These are phyloP conservation scores for Microcebus lehilahytsara DNA, from an alignment of 2,113 vertebrate species.

Conservation along the genomic window DNA sequence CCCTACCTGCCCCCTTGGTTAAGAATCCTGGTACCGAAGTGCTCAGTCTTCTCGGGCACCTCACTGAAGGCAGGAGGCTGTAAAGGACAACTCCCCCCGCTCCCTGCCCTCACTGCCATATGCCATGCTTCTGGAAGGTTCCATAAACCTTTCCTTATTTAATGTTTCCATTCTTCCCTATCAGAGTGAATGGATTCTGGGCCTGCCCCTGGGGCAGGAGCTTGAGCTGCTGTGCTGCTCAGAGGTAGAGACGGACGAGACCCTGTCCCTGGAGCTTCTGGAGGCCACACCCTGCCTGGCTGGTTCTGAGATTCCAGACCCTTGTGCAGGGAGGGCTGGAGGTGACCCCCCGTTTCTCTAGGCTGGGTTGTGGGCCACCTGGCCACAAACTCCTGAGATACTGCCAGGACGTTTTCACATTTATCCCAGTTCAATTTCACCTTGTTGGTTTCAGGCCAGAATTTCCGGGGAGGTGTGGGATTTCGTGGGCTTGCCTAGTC, in stretches of 20 bases:
- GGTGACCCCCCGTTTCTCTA: not conserved
- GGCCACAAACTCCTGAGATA: not conserved
- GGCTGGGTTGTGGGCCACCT: not conserved
- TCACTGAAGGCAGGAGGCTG: not conserved
- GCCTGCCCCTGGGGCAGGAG: not conserved
- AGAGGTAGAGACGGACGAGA: not conserved
- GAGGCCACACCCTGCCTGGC: not conserved
- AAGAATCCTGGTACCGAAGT: not conserved
- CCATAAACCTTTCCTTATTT: not conserved
- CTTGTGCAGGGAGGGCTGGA: accelerated
- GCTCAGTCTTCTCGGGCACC: not conserved
- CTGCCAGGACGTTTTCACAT: not conserved
- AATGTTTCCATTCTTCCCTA: not conserved
- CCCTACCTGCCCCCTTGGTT: not conserved
- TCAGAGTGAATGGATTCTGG: not conserved
- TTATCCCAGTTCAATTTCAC: not conserved
- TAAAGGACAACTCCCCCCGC: too few relatives aligned
- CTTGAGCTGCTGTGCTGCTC: not conserved
- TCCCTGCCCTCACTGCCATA: not conserved
- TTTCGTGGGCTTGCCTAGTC: not conserved
- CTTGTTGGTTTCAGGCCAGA: slow-evolving; percentile 36
- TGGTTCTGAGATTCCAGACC: not conserved
- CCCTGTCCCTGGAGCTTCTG: not conserved
- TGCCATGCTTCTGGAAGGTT: not conserved
- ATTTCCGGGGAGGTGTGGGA: not conserved